Base-by-base conservation (phyloP, 1,140 invertebrate species). In the Heliconius hewitsoni region DNA sequence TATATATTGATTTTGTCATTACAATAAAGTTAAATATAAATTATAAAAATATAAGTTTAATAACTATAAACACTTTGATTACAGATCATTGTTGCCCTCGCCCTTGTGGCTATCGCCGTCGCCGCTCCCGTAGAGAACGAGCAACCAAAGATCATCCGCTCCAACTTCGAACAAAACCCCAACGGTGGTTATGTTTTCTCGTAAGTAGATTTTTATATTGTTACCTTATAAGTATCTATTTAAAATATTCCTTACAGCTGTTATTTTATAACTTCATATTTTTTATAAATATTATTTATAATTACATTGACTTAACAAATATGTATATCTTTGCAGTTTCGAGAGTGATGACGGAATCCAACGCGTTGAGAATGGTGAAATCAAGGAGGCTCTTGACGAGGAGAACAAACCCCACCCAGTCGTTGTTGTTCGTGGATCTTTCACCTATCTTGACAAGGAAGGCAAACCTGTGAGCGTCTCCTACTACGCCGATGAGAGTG, bases 401-500 rank as follows among this genome's bases (percentile, higher is more conserved):
- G 94, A 95, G 37, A 92, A 93, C 79, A 94, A 94, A 76, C 87
- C 91, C 34, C 93, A 93, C 46, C 18, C 78, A 3, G 93, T 95
- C 4, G 87, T 95, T 1, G 84, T 91, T 8, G 89, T 93, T 39
- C 90, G 92, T 27, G 94, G 94, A n/a, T 84, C 84, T 9, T 95
- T 89, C 88, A 77, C 83, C 60, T 95, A 92, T 88, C 78, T 81
- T 55, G 85, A 90, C 82, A 30, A 80, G 0, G 90, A 94, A 1
- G 93, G 94, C 81, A 86, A 91, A 13, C 50, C 75, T 16, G 88
- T 90, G 46, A 85, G 83, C 66, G 82, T 96, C 76, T 86, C 77
- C 80, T 96, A 95, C 89, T 86, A 86, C 79, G 95, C 95, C 75
- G 95, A 96, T 82, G 95, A 96, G 85, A 93, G 87, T 77, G 95